Conservation (phyloP, 2,797 vertebrate genomes). For the Helicolenus hilgendorfi region DNA sequence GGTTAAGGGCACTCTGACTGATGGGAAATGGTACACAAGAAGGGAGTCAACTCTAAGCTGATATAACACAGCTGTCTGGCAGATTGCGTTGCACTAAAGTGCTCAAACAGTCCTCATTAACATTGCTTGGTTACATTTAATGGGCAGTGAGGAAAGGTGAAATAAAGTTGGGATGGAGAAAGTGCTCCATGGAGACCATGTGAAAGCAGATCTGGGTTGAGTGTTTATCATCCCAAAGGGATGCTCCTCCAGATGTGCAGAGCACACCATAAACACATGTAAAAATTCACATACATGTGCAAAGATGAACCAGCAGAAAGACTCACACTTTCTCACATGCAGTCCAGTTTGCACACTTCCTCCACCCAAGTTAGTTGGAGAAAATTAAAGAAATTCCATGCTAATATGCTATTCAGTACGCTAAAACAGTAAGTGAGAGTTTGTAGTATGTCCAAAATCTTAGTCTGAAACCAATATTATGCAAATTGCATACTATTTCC, state of each 20-base stretch:
- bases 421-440: too few species aligned
- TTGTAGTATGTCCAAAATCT: too few species aligned
- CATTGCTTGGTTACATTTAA: constrained; percentile 38
- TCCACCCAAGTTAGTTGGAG: neutral
- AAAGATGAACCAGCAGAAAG: neutral
- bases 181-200: neutral
- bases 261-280: constrained; percentile 10
- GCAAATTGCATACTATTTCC: too few species aligned
- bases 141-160: constrained; percentile 29
- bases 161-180: constrained; percentile 20
- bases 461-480: too few species aligned
- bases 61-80: constrained; percentile 71
- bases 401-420: too few species aligned
- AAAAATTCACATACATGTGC: constrained; percentile 27
- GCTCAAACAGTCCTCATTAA: constrained; percentile 12
- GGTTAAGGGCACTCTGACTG: constrained; percentile 53
- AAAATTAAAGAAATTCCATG: too few species aligned
- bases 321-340: constrained; percentile 1
- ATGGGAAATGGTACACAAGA: neutral
- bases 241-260: constrained; percentile 63
- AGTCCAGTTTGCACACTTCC: neutral
- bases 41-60: constrained; percentile 41
- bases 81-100: constrained; percentile 52
- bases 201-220: constrained; percentile 29
- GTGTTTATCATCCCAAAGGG: constrained; percentile 18